Percentiles rank a stretch among this genome's conserved stretches.
Conservation (phyloP, 2,888 invertebrate species). For the Perdita meconis region DNA sequence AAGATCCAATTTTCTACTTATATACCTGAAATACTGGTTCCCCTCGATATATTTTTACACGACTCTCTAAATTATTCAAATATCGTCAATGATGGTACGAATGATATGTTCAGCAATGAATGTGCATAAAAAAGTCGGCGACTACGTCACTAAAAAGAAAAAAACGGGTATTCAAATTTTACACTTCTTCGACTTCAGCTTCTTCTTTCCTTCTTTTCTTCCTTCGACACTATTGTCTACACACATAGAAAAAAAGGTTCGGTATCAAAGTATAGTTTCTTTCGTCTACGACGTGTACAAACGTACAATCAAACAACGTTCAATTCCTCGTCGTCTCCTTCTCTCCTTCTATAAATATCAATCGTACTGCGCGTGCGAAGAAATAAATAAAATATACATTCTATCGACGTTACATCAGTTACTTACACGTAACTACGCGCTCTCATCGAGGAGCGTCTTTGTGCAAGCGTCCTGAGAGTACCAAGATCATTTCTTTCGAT, state of each 20-base stretch:
- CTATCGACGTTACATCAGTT: conserved; percentile 17
- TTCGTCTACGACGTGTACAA: conserved; percentile 30
- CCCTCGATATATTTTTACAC: background rate
- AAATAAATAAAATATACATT: conserved; percentile 50
- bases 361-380: conserved; percentile 18
- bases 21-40: background rate
- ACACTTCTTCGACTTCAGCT: conserved; percentile 23
- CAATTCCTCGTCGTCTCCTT: conserved; percentile 19
- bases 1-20: background rate
- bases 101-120: background rate
- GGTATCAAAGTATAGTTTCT: conserved; percentile 42
- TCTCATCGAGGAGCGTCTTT: background rate
- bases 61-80: background rate
- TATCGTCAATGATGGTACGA: background rate
- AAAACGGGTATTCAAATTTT: conserved; percentile 44
- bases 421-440: conserved; percentile 9
- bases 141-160: background rate
- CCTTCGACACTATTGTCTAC: conserved; percentile 12
- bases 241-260: conserved; percentile 48
- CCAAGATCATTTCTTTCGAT: background rate
- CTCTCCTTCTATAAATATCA: conserved; percentile 41
- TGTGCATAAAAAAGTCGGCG: conserved; percentile 11
- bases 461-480: background rate
- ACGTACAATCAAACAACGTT: conserved; percentile 38
- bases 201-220: background rate